phyloP scores from a whole-genome alignment of 1,140 invertebrate genomes.

The Antheraea pernyi region DNA sequence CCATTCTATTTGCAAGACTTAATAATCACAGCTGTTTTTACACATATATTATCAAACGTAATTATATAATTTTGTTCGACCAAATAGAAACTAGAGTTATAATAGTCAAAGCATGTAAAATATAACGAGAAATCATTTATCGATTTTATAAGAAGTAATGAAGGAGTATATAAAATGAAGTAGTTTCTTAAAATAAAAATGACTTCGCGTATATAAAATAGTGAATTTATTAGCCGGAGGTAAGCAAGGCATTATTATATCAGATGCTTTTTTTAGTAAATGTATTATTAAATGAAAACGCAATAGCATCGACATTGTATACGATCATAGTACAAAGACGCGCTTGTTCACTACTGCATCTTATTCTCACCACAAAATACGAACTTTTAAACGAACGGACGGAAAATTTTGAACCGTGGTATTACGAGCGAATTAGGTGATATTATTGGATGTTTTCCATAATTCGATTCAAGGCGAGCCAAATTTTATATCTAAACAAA shows the following conservation, averaged over 20 bases:
- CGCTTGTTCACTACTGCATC: not conserved
- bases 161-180: not conserved
- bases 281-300: not conserved
- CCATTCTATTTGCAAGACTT: too few species aligned
- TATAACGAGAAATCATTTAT: not conserved
- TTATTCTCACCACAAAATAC: not conserved
- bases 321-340: not conserved
- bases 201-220: not conserved
- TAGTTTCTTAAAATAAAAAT: not conserved
- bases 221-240: not conserved
- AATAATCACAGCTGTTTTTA: too few species aligned
- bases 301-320: not conserved
- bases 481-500: too few species aligned
- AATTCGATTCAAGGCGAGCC: too few species aligned
- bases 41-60: too few species aligned
- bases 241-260: not conserved
- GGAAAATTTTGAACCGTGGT: too few species aligned
- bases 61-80: too few species aligned
- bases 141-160: not conserved
- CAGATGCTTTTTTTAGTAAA: conserved; percentile 3
- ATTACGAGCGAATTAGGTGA: too few species aligned
- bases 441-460: too few species aligned
- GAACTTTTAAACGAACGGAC: too few species aligned
- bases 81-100: too few species aligned
- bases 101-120: not conserved